These are phyloP conservation scores for Maniola jurtina DNA, from an alignment of 1,140 invertebrate species.

Conservation along the genomic window DNA sequence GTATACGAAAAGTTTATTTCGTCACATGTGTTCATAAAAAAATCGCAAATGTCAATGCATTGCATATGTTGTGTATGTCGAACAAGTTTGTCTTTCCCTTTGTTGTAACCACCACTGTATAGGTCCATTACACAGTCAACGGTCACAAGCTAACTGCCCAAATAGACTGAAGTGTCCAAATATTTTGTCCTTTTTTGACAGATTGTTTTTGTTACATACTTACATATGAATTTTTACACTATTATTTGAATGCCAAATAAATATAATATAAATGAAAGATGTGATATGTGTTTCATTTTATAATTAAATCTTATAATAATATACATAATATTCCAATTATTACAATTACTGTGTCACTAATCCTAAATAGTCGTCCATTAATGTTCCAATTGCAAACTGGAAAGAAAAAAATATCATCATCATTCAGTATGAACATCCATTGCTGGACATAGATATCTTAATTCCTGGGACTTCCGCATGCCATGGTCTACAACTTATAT, in stretches of 20 bases:
- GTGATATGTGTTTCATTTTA: constrained; percentile 46
- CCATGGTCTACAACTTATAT: neutral
- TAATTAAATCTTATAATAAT: constrained; percentile 33
- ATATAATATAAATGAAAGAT: constrained; percentile 45
- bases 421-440: neutral
- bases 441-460: neutral
- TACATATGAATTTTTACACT: constrained; percentile 64
- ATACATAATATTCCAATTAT: constrained; percentile 13
- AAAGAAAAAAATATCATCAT: constrained; percentile 71
- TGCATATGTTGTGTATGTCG: neutral
- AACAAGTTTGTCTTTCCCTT: neutral
- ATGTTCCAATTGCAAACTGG: constrained; percentile 98
- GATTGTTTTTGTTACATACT: constrained; percentile 70
- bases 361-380: constrained; percentile 98
- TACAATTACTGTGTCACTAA: constrained; percentile 76
- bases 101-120: constrained; percentile 27
- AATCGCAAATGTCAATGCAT: constrained; percentile 1
- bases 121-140: constrained; percentile 32
- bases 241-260: constrained; percentile 78
- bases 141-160: constrained; percentile 58
- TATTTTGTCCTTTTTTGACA: constrained; percentile 67
- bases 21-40: too few relatives aligned
- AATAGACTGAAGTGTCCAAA: constrained; percentile 76
- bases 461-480: neutral
- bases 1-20: too few relatives aligned